Conservation (phyloP, 2,797 vertebrate genomes). For the Amblyraja radiata region DNA sequence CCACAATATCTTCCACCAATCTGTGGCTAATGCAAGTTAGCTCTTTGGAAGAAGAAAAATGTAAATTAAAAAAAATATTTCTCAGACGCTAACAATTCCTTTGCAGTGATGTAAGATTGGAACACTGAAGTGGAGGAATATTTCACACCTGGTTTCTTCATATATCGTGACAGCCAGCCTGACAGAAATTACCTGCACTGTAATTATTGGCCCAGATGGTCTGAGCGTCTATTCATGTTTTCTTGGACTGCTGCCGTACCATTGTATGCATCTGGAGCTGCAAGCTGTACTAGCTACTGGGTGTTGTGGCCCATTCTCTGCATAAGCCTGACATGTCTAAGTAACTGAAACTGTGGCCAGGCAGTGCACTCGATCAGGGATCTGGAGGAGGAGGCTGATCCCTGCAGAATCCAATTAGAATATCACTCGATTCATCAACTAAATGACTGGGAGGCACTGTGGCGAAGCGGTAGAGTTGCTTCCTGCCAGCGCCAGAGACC, state of each 20-base stretch:
- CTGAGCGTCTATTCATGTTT: slow-evolving; percentile 40
- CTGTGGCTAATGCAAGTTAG: neutral
- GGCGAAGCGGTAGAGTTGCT: too few species aligned
- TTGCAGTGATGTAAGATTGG: neutral
- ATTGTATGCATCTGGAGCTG: slow-evolving; percentile 40
- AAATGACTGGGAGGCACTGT: neutral
- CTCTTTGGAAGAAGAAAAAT: neutral
- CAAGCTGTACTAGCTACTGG: slow-evolving; percentile 42
- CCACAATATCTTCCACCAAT: neutral
- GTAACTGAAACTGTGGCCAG: slow-evolving; percentile 42
- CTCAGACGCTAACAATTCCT: neutral
- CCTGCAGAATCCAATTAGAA: neutral
- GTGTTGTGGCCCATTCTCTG: neutral
- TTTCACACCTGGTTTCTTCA: neutral
- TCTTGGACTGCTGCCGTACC: slow-evolving; percentile 40
- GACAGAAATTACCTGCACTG: slow-evolving; percentile 37
- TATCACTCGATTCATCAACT: neutral
- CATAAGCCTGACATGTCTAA: slow-evolving; percentile 36
- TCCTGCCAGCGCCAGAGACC: too few species aligned
- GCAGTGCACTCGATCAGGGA: slow-evolving; percentile 20
- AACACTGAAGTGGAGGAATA: neutral
- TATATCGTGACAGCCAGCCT: slow-evolving; percentile 17
- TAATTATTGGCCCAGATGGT: slow-evolving; percentile 44
- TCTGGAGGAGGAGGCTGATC: neutral
- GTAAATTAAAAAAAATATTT: neutral